Percentiles rank a stretch among this genome's conserved stretches.
These are phyloP conservation scores for Meloe dianella DNA, from an alignment of 2,888 invertebrate species.

Conservation along the genomic window DNA sequence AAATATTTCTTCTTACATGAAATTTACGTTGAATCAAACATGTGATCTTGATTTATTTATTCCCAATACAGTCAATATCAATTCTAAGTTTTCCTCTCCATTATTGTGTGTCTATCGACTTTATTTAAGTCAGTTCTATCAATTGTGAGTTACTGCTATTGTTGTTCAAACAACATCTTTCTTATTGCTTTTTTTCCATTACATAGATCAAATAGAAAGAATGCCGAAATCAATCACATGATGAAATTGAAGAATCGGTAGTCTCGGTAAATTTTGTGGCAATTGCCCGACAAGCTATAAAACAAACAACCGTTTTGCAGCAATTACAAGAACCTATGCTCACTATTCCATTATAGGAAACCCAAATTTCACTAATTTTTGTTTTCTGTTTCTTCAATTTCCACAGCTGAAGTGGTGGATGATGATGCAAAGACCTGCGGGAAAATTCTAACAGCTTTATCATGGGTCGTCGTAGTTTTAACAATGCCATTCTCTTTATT, in stretches of 20 bases:
- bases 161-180: neutral
- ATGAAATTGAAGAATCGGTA: too few species aligned
- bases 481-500: conserved; percentile 93
- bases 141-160: neutral
- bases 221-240: neutral
- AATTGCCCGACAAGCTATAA: neutral
- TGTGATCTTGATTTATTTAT: too few species aligned
- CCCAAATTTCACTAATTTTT: too few species aligned
- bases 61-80: neutral
- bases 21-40: too few species aligned
- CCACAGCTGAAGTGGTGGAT: conserved; percentile 56
- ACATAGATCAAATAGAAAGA: neutral
- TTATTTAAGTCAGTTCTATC: neutral
- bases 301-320: neutral
- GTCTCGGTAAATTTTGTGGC: neutral
- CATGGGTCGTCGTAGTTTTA: conserved; percentile 80
- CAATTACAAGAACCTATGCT: too few species aligned
- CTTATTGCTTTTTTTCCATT: neutral
- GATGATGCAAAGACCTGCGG: conserved; percentile 77
- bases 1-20: too few species aligned
- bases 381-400: neutral
- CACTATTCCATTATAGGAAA: too few species aligned
- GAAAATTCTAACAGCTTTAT: conserved; percentile 78
- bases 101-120: neutral
- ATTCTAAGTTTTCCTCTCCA: neutral